phyloP scores from a whole-genome alignment of 2,888 invertebrate species.

The Brassicogethes aeneus region DNA sequence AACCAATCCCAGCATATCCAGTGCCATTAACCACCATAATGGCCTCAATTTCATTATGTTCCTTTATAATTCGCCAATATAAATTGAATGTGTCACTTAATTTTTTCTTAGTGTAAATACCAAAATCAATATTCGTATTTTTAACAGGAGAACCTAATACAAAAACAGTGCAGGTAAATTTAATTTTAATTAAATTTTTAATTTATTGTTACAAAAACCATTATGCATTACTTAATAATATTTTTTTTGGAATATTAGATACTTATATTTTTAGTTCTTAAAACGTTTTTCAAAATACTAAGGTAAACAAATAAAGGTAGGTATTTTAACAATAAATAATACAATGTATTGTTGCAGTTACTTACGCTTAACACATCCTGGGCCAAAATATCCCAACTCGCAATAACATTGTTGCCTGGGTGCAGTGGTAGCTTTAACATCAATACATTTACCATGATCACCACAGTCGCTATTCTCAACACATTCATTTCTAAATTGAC shows the following conservation, averaged over 20 bases:
- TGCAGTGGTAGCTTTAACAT: constrained; percentile 68
- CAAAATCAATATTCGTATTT: constrained; percentile 61
- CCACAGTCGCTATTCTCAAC: constrained; percentile 78
- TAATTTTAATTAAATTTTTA: not conserved
- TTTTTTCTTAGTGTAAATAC: constrained; percentile 58
- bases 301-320: too few species aligned
- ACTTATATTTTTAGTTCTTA: too few species aligned
- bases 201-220: not conserved
- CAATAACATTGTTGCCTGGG: constrained; percentile 86
- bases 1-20: constrained; percentile 85
- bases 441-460: constrained; percentile 74
- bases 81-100: constrained; percentile 68
- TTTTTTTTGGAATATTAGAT: not conserved
- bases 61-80: constrained; percentile 78
- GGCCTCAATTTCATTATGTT: constrained; percentile 79
- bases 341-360: too few species aligned
- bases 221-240: not conserved
- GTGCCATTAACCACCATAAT: constrained; percentile 81
- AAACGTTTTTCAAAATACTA: not conserved
- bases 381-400: constrained; percentile 79
- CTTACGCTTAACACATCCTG: constrained; percentile 75
- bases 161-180: too few species aligned
- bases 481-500: constrained; percentile 88
- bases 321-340: too few species aligned
- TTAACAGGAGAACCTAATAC: constrained; percentile 64